Evolutionary conservation across 1,140 invertebrate species (phyloP).

Genomic region (Colletes latitarsis): DNA sequence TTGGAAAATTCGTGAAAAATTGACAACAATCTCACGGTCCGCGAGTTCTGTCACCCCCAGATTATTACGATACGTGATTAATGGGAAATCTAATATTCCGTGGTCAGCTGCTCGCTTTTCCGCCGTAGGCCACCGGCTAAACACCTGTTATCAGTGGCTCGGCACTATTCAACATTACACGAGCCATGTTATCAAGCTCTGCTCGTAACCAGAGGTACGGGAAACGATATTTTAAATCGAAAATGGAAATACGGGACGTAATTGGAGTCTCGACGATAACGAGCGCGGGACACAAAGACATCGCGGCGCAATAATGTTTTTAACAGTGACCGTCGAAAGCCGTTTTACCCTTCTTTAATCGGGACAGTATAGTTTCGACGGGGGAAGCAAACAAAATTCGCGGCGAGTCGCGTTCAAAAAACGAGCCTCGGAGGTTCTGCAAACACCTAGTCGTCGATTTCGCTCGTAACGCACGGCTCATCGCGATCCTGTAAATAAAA

Average conservation of each 20-base stretch:
- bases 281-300: neutral
- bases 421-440: neutral
- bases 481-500: constrained; percentile 20
- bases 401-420: neutral
- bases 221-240: constrained; percentile 50
- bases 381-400: neutral
- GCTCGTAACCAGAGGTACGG: constrained; percentile 50
- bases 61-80: constrained; percentile 38
- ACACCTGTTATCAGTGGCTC: constrained; percentile 62
- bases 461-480: neutral
- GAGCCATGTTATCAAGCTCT: constrained; percentile 51
- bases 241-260: constrained; percentile 24
- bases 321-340: neutral
- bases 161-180: constrained; percentile 56
- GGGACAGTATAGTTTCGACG: neutral
- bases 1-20: constrained; percentile 16
- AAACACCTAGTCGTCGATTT: neutral
- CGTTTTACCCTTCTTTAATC: neutral
- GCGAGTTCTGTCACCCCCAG: neutral
- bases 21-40: constrained; percentile 3
- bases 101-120: constrained; percentile 41
- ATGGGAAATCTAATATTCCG: constrained; percentile 49
- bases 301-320: neutral
- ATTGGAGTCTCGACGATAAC: constrained; percentile 18
- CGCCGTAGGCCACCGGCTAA: constrained; percentile 41